phyloP scores from a whole-genome alignment of 2,113 vertebrate genomes.

The Psittacula cyanocephala region DNA sequence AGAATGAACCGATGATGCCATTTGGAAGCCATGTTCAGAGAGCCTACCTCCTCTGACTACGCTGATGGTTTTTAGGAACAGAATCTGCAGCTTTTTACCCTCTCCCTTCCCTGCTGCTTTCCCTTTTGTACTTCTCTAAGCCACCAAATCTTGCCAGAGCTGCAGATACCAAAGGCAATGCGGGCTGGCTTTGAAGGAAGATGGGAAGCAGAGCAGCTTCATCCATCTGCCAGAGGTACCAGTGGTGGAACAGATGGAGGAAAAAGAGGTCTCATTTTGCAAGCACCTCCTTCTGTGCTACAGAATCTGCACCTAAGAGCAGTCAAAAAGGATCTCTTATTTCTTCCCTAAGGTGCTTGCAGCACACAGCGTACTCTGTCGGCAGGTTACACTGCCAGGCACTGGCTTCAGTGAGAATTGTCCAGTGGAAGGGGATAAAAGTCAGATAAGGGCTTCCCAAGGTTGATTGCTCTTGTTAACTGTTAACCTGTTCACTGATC shows the following conservation, averaged over 20 bases:
- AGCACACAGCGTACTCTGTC: accelerated
- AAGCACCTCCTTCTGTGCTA: not conserved
- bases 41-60: conserved; percentile 22
- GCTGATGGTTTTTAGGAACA: conserved; percentile 8
- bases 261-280: not conserved
- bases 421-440: not conserved
- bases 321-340: not conserved
- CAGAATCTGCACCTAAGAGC: not conserved
- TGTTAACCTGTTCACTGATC: not conserved
- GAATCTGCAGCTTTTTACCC: not conserved
- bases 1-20: conserved; percentile 37
- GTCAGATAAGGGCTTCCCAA: not conserved
- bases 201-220: not conserved
- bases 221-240: not conserved
- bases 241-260: not conserved
- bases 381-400: not conserved
- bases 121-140: not conserved
- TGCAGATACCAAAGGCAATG: not conserved
- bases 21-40: conserved; percentile 46
- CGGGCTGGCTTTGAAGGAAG: not conserved
- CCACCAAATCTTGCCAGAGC: not conserved
- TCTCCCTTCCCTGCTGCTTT: not conserved
- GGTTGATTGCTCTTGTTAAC: not conserved
- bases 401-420: not conserved
- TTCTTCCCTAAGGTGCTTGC: not conserved